Conservation (phyloP, 30 jellyfish, hydroid and myxozoan species). For the Pseudorhiza aurosa region DNA sequence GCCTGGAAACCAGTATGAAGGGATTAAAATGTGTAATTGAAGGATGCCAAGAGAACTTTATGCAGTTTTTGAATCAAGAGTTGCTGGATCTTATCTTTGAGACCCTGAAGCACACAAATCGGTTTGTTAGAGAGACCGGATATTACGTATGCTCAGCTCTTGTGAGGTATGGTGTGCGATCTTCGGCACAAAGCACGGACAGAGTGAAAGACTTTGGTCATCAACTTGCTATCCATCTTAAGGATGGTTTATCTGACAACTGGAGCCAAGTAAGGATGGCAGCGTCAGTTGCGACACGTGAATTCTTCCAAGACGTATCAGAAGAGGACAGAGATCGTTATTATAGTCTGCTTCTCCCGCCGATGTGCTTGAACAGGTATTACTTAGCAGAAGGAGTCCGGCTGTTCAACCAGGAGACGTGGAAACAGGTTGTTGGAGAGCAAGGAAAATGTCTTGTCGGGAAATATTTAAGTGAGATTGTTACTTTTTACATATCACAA, state of each 20-base stretch:
- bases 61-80: conserved; percentile 63
- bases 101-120: conserved; percentile 84
- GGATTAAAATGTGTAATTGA: conserved; percentile 89
- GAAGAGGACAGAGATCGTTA: conserved; percentile 67
- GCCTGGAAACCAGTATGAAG: conserved; percentile 97
- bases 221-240: conserved; percentile 77
- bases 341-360: conserved; percentile 79
- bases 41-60: conserved; percentile 84
- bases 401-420: conserved; percentile 91
- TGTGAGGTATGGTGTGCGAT: conserved; percentile 83
- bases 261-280: conserved; percentile 99
- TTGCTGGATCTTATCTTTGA: conserved; percentile 84
- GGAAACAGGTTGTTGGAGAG: conserved; percentile 88
- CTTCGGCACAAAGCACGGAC: conserved; percentile 49
- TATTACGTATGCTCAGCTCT: conserved; percentile 93
- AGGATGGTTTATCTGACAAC: conserved; percentile 89
- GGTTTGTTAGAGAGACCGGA: conserved; percentile 98
- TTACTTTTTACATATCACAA: conserved; percentile 79
- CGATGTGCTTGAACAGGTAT: conserved; percentile 93
- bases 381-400: conserved; percentile 98
- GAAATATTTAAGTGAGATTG: conserved; percentile 59
- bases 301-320: conserved; percentile 79
- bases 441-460: conserved; percentile 87
- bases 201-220: conserved; percentile 74
- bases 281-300: conserved; percentile 98